These are phyloP conservation scores for Protonibea diacanthus DNA, from an alignment of 2,797 vertebrate genomes.

Conservation along the genomic window DNA sequence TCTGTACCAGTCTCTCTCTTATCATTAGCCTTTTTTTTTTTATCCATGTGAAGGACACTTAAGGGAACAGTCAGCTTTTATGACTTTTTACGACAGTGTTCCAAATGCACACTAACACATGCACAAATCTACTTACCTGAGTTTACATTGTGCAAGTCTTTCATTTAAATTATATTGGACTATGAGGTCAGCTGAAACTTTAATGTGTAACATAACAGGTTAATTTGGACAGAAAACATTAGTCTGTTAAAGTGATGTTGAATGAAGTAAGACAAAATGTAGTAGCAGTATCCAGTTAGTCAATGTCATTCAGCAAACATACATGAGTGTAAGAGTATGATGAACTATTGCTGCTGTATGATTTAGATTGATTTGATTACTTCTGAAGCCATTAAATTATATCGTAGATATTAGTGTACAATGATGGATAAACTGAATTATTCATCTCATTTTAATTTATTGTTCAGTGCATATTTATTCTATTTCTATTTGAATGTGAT, in stretches of 20 bases:
- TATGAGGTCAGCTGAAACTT: neutral
- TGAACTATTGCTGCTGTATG: neutral
- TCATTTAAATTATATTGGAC: conserved; percentile 2
- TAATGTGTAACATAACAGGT: neutral
- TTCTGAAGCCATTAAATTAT: neutral
- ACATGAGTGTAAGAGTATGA: neutral
- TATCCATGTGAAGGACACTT: conserved; percentile 58
- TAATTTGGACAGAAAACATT: neutral
- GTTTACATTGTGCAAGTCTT: conserved; percentile 26
- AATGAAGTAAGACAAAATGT: neutral
- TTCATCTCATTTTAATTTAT: neutral
- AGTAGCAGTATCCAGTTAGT: neutral
- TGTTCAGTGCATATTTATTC: neutral
- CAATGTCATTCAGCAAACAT: conserved; percentile 1
- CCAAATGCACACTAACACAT: conserved; percentile 33
- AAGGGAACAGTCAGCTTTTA: conserved; percentile 30
- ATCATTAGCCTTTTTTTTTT: conserved; percentile 55
- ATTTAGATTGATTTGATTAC: conserved; percentile 7
- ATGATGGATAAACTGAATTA: neutral
- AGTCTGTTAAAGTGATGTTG: neutral
- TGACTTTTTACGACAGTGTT: conserved; percentile 18
- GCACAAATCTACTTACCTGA: conserved; percentile 16
- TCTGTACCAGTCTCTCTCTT: conserved; percentile 41
- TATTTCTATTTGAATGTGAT: neutral
- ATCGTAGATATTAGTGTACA: neutral